These are phyloP conservation scores for Leptinotarsa peninsularis DNA, from an alignment of 2,888 invertebrate species.

Conservation along the genomic window DNA sequence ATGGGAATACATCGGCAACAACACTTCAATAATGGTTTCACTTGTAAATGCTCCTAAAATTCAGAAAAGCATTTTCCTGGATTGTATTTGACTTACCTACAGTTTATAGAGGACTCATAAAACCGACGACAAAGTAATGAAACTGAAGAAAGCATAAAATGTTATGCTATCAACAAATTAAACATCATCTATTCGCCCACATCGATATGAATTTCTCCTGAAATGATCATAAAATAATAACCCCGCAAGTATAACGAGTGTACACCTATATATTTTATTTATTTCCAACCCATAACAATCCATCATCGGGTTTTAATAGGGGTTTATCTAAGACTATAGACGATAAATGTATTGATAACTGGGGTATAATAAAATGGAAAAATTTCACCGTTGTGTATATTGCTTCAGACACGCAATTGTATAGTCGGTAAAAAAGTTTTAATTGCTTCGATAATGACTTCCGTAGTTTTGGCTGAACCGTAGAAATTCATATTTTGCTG, in stretches of 20 bases:
- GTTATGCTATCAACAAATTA: neutral
- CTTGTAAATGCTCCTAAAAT: too few relatives aligned
- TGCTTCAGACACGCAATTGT: slow-evolving; percentile 25
- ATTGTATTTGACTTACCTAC: too few relatives aligned
- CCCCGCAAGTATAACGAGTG: slow-evolving; percentile 10
- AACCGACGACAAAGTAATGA: slow-evolving; percentile 7
- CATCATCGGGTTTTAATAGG: slow-evolving; percentile 48
- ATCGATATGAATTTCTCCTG: slow-evolving; percentile 17
- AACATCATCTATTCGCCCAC: slow-evolving; percentile 13
- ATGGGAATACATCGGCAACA: too few relatives aligned
- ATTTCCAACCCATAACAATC: slow-evolving; percentile 44
- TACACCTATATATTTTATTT: slow-evolving; percentile 35
- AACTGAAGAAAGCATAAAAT: neutral
- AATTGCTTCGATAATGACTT: neutral
- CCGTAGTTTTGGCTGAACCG: too few relatives aligned
- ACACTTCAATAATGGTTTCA: too few relatives aligned
- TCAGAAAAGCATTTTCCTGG: too few relatives aligned
- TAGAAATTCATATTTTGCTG: too few relatives aligned
- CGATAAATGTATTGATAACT: slow-evolving; percentile 46
- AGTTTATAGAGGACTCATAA: neutral
- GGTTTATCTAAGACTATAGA: slow-evolving; percentile 40
- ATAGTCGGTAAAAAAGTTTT: slow-evolving; percentile 17
- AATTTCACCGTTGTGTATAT: slow-evolving; percentile 22
- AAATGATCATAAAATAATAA: slow-evolving; percentile 28
- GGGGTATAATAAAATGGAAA: slow-evolving; percentile 38